These are phyloP conservation scores for Azorinus chamasolen DNA, from an alignment of 2,888 invertebrate genomes.

Conservation along the genomic window DNA sequence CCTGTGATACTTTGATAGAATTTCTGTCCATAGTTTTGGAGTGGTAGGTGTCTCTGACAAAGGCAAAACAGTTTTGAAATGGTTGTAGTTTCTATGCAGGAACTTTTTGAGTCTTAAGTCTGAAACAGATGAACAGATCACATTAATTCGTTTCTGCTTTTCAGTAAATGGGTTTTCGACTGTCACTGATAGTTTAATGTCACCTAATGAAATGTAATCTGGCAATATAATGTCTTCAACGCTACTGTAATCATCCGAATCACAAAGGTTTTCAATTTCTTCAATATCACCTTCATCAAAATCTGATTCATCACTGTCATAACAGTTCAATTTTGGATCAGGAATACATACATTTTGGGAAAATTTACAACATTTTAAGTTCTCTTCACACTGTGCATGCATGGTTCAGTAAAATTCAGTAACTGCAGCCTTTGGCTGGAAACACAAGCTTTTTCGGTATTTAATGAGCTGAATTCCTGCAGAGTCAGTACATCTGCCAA, in stretches of 20 bases:
- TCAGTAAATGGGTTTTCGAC: background rate
- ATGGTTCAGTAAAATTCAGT: conserved; percentile 17
- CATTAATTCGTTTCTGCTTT: conserved; percentile 9
- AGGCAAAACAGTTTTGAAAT: conserved; percentile 17
- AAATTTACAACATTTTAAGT: conserved; percentile 5
- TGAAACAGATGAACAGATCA: conserved; percentile 12
- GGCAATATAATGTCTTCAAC: conserved; percentile 15
- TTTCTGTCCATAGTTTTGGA: conserved; percentile 15
- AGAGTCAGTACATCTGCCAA: conserved; percentile 23
- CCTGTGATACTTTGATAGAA: conserved; percentile 1
- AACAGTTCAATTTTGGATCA: background rate
- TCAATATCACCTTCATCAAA: conserved; percentile 28
- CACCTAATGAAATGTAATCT: conserved; percentile 6
- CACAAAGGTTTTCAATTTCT: conserved; percentile 10
- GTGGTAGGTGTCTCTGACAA: conserved; percentile 5
- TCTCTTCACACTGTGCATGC: conserved; percentile 1
- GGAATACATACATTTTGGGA: background rate
- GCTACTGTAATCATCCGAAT: background rate
- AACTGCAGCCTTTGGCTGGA: conserved; percentile 27
- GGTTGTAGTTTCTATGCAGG: conserved; percentile 3
- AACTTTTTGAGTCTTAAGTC: background rate
- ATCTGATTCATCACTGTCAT: conserved; percentile 29
- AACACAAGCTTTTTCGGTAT: conserved; percentile 33
- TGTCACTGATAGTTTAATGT: background rate
- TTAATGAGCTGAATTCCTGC: conserved; percentile 13